Conservation (phyloP, 2,888 invertebrate species). For the Notodonta ziczac region DNA sequence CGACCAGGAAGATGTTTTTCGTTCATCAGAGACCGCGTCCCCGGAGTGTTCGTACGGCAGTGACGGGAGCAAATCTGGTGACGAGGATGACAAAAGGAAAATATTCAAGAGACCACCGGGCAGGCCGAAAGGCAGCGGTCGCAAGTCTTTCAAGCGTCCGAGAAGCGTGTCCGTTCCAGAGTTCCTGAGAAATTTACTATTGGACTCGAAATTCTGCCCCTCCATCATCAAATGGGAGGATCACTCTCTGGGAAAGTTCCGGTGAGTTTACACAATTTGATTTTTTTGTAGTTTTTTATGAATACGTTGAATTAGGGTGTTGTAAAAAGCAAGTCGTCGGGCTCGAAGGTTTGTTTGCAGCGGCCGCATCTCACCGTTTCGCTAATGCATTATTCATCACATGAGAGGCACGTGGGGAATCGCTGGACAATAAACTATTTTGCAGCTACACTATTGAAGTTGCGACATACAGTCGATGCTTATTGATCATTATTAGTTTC, state of each 20-base stretch:
- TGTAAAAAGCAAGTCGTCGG: slow-evolving; percentile 54
- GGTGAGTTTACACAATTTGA: slow-evolving; percentile 59
- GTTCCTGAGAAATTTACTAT: slow-evolving; percentile 92
- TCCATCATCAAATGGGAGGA: slow-evolving; percentile 95
- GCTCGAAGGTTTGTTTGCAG: slow-evolving; percentile 45
- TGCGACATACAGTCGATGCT: slow-evolving; percentile 39
- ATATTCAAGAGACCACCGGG: slow-evolving; percentile 82
- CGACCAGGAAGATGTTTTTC: slow-evolving; percentile 70
- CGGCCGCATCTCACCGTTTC: slow-evolving; percentile 44
- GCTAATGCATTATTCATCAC: slow-evolving; percentile 68
- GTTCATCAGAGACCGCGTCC: slow-evolving; percentile 68
- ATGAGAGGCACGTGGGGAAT: slow-evolving; percentile 63
- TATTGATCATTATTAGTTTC: slow-evolving; percentile 48
- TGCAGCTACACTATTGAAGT: slow-evolving; percentile 53
- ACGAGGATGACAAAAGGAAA: slow-evolving; percentile 78
- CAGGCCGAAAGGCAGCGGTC: slow-evolving; percentile 80
- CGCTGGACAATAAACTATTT: slow-evolving; percentile 61
- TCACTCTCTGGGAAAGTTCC: slow-evolving; percentile 92
- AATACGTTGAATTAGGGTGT: not conserved
- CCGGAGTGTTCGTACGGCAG: slow-evolving; percentile 73
- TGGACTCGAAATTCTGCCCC: slow-evolving; percentile 90
- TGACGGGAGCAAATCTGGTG: slow-evolving; percentile 74
- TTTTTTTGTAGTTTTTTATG: slow-evolving; percentile 1
- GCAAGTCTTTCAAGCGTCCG: slow-evolving; percentile 73
- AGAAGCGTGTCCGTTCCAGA: slow-evolving; percentile 89